These are phyloP conservation scores for Megalopta genalis DNA, from an alignment of 1,140 invertebrate species.

Conservation along the genomic window DNA sequence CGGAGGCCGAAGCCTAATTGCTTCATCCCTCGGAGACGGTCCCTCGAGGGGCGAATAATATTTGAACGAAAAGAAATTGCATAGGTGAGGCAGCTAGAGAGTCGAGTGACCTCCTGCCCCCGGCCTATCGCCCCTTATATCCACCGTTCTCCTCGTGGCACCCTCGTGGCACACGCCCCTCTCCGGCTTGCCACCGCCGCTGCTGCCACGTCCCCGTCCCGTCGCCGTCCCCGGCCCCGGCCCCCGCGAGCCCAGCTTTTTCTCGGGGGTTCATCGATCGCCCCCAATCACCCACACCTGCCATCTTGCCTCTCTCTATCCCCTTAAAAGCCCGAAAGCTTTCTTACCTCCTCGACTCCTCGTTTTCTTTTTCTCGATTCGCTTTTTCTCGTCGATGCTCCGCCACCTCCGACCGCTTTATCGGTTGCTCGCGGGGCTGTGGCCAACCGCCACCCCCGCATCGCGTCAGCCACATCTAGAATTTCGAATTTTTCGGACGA, in stretches of 20 bases:
- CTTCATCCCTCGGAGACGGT: not conserved
- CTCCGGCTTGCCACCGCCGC: slow-evolving; percentile 45
- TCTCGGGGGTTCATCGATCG: slow-evolving; percentile 78
- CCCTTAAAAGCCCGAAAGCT: slow-evolving; percentile 63
- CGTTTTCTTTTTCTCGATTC: slow-evolving; percentile 3
- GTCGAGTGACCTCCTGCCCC: slow-evolving; percentile 74
- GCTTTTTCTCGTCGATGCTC: not conserved
- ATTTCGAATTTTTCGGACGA: not conserved
- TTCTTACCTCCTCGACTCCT: slow-evolving; percentile 26
- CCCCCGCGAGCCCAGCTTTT: slow-evolving; percentile 69
- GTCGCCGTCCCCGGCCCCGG: slow-evolving; percentile 33
- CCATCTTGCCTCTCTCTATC: slow-evolving; percentile 70
- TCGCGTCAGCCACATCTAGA: too few species aligned
- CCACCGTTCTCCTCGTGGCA: slow-evolving; percentile 54
- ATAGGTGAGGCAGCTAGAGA: slow-evolving; percentile 65
- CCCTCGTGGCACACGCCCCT: slow-evolving; percentile 67
- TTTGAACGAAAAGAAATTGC: slow-evolving; percentile 56
- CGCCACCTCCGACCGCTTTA: not conserved
- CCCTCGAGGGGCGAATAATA: slow-evolving; percentile 23
- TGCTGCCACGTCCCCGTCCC: slow-evolving; percentile 39
- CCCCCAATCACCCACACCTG: slow-evolving; percentile 75
- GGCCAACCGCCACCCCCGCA: too few species aligned
- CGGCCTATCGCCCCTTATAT: slow-evolving; percentile 54
- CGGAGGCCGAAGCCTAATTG: not conserved
- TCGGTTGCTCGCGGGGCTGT: not conserved